phyloP scores from a whole-genome alignment of 2,888 invertebrate species.

The Xestobium rufovillosum region DNA sequence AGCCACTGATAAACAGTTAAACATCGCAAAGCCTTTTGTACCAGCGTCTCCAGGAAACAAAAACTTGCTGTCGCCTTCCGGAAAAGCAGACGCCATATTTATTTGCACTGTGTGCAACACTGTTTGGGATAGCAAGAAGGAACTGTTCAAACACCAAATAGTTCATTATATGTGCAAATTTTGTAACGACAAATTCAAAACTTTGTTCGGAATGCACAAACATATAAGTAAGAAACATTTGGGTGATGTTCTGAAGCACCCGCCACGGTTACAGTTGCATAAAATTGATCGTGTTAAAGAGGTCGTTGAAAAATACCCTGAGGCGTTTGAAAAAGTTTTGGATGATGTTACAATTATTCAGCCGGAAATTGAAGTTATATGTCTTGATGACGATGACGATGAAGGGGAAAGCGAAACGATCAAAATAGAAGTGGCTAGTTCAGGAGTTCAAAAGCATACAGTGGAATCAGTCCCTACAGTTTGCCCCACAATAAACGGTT shows the following conservation, averaged over 20 bases:
- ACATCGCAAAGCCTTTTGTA: no score
- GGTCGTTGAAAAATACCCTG: conserved; percentile 4
- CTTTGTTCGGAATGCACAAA: neutral
- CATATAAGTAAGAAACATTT: neutral
- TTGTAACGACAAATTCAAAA: conserved; percentile 11
- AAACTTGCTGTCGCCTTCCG: conserved; percentile 2
- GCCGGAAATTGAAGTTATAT: neutral
- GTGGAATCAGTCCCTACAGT: neutral
- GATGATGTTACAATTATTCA: neutral
- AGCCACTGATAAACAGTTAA: no score
- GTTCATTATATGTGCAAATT: conserved; percentile 17
- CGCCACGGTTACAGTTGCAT: conserved; percentile 9
- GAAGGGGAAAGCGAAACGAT: neutral
- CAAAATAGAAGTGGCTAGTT: no score
- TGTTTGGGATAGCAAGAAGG: conserved; percentile 7
- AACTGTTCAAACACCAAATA: conserved; percentile 15
- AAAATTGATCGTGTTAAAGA: conserved; percentile 9
- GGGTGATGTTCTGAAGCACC: neutral
- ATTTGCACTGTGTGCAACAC: conserved; percentile 4
- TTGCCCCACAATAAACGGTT: neutral
- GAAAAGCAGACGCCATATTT: neutral
- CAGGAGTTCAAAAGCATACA: no score
- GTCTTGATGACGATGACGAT: neutral
- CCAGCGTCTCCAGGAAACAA: no score
- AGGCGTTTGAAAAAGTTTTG: conserved; percentile 3